Evolutionary conservation across 2,113 vertebrate species (phyloP).

Genomic region (Panthera uncia): DNA sequence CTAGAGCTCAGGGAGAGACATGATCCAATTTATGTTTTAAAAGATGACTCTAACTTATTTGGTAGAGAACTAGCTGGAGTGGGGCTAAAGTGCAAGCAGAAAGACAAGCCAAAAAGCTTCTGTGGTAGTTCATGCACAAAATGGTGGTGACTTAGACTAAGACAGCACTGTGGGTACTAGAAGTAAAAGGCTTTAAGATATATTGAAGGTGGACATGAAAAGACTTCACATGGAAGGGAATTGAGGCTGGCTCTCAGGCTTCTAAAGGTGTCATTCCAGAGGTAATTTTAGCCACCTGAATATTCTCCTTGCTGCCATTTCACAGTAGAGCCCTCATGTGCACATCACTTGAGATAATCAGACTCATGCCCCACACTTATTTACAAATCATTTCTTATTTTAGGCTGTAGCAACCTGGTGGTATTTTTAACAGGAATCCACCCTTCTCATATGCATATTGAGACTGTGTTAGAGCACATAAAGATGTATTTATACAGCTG

Average conservation of each 20-base stretch:
- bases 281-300: background rate
- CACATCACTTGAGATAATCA: constrained; percentile 2
- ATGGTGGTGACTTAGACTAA: background rate
- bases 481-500: constrained; percentile 43
- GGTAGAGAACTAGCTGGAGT: background rate
- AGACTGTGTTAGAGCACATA: constrained; percentile 48
- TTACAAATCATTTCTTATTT: constrained; percentile 54
- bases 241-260: background rate
- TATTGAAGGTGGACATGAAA: background rate
- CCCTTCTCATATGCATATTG: constrained; percentile 47
- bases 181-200: background rate
- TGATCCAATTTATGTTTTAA: background rate
- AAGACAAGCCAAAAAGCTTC: background rate
- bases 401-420: constrained; percentile 6
- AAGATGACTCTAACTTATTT: background rate
- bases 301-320: background rate
- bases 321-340: background rate
- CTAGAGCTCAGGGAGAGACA: background rate
- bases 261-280: background rate
- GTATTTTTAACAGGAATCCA: constrained; percentile 62
- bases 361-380: background rate
- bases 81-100: background rate
- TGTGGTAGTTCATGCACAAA: background rate
- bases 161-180: background rate
- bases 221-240: background rate